Evolutionary conservation across 1,140 invertebrate genomes (phyloP), one percentile per base, ranked within the genome.

Genomic region (Atta colombica): DNA sequence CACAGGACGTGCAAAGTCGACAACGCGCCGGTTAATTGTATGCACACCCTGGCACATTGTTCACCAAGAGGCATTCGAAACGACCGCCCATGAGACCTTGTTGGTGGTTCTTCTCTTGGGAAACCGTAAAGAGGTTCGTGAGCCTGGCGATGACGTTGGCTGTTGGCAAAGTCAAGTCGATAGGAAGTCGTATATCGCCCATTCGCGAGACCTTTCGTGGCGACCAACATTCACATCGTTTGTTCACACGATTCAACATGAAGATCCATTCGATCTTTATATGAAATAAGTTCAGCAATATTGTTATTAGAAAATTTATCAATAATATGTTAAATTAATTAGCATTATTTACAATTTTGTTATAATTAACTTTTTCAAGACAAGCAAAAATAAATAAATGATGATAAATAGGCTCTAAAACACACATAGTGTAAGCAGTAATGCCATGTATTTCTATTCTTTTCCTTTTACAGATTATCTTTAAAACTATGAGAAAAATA

Each of bases 21-120:
- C 90, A 92, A 92, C 91, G 89, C 74, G 90, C 91, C 89, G 91
- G 90, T 89, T 94, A 93, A 94, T 94, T 92, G 90, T 94, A 94
- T 92, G 92, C 93, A 93, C 91, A 89, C 85, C 88, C 89, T 66
- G 88, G 90, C 77, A 94, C 92, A 94, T 94, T 94, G 93, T 94
- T 92, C 89, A 81, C 74, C 78, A 85, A 85, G 84, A 89, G 86
- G 86, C 82, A 82, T 90, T 89, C 84, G 86, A 80, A 77, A 88
- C 89, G 89, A 60, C 69, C 74, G 82, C 74, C 69, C 91, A 55
- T 86, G 85, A 78, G 80, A 87, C 72, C 75, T 68, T 87, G 75
- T 58, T 51, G 74, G 82, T 65, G 71, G 75, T 77, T 88, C 81
- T 68, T 8, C 87, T 66, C 80, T 88, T 58, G 12, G 63, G 80